A percentile compares a stretch with the other conserved stretches of the same genome.
These are phyloP conservation scores for Cynopterus sphinx DNA, from an alignment of 2,797 vertebrate species.

Conservation along the genomic window DNA sequence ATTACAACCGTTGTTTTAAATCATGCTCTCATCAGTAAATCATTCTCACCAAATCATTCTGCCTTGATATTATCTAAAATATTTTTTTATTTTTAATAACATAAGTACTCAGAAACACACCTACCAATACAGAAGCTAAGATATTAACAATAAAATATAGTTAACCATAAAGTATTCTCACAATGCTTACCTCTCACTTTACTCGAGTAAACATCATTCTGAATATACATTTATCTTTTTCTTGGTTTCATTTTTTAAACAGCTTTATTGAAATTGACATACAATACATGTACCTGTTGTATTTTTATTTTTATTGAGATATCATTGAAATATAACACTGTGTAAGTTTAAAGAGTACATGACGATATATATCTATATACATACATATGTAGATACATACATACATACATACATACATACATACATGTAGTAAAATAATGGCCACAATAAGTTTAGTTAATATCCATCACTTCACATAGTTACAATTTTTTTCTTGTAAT, in stretches of 20 bases:
- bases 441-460: neutral
- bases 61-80: neutral
- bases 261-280: neutral
- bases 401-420: no score
- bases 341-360: neutral
- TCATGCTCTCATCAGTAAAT: neutral
- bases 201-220: neutral
- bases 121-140: neutral
- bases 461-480: neutral
- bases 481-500: neutral
- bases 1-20: neutral
- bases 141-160: neutral
- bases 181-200: neutral
- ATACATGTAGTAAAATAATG: neutral
- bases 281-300: neutral
- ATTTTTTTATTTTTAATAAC: neutral
- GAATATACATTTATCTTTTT: neutral
- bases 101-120: neutral
- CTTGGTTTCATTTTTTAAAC: neutral
- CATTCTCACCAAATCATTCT: neutral
- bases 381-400: no score
- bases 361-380: no score
- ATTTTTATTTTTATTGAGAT: neutral
- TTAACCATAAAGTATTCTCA: neutral
- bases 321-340: neutral